Evolutionary conservation across 2,797 vertebrate genomes (phyloP), one percentile per base, ranked within the genome.

Genomic region (Masticophis lateralis): DNA sequence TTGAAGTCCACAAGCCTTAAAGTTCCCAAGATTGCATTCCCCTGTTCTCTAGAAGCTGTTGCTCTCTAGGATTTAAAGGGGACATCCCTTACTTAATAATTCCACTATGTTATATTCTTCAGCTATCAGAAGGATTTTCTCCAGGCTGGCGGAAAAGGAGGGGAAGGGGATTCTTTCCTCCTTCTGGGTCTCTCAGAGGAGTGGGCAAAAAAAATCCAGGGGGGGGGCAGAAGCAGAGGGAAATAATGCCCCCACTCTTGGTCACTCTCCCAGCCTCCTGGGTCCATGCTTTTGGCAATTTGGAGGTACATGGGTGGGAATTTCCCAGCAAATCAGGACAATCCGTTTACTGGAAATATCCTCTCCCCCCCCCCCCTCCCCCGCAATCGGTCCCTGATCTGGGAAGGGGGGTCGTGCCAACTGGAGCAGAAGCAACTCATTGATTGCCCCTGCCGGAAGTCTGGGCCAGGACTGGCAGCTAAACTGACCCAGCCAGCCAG

Each of bases 301-400:
- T 66, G 63, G 27, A 66, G 63, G 61, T 12, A 11, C 27, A 12
- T 4, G 27, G 63, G 27, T 66, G 63, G 63, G 63, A 13, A n/a
- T n/a, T 66, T 66, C 63, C 28, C n/a, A 12, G 4, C 12, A 13
- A n/a, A 66, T 28, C 61, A 28, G 61, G 61, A 13, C 12, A n/a
- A 28, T n/a, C 63, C 28, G 28, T 63, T 63, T 12, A 28, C 27
- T 63, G 27, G 61, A 12, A 63, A 12, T 3, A 3, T 11, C 61
- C 1, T 3, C 0, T 28, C 3, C 28, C 1, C 28, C 4, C 28
- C 4, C 63, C 1, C 57, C 3, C 28, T 0, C 28, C 4, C 28
- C 4, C 63, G 0, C 57, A 6, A 2, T 22, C 20, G 5, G 10
- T 12, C 63, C 63, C 28, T n/a, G 28, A 66, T n/a, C 5, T 2